Evolutionary conservation across 2,888 invertebrate genomes (phyloP), one percentile per base, ranked within the genome.

Genomic region (Ochropleura leucogaster): DNA sequence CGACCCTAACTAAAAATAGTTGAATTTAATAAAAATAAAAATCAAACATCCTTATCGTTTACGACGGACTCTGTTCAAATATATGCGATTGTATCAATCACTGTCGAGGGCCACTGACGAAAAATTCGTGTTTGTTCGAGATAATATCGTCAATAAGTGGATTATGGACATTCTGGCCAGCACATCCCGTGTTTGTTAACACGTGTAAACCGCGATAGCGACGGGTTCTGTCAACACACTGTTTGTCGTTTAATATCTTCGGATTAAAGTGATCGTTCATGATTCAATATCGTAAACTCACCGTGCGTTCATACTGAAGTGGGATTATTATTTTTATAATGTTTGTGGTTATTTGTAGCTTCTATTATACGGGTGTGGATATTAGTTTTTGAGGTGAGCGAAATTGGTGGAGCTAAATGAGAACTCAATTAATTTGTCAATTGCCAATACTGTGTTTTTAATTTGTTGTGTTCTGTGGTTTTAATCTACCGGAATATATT

Each of bases 61-160:
- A 85, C 69, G 75, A 77, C 80, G 83, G 84, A 59, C 77, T 47
- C 76, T 78, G 83, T 73, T 74, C 80, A 88, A 85, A 87, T 84
- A 86, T 74, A 74, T 76, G 59, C 74, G 87, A 76, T 85, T 85
- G 75, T 85, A 93, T 93, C 93, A 92, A 93, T 93, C 93, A 92
- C 89, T 93, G 93, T 92, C 93, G 84, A 62, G 83, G 80, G 75
- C 86, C 80, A 72, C 79, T 78, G 77, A 63, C 79, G 86, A 87
- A 86, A 85, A 80, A 85, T 84, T 79, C 57, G 62, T 74, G 66
- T 84, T 94, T 92, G 83, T 78, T 79, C 72, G 70, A 85, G 94
- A 94, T 94, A 95, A 89, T 87, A 88, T 88, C 85, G 88, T 94
- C 91, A 94, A 94, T 93, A 92, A 90, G 87, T 84, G 95, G 95